These are phyloP conservation scores for Philaethria dido DNA, from an alignment of 2,888 invertebrate species.

Conservation along the genomic window DNA sequence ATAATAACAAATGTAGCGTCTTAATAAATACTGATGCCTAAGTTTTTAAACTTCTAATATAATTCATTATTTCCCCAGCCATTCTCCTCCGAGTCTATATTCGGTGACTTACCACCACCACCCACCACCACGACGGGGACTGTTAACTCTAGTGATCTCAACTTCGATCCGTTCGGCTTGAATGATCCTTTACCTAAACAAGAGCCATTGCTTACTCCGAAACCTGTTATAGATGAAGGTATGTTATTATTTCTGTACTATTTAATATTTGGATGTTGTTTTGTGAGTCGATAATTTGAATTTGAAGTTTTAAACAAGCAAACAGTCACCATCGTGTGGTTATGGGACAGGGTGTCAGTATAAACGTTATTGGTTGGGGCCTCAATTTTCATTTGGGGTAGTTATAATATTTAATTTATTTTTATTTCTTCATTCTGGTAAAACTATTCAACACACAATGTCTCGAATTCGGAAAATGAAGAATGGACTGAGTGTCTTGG, in stretches of 20 bases:
- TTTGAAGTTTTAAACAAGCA: not conserved
- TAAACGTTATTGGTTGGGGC: no score
- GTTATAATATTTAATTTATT: no score
- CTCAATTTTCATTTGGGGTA: no score
- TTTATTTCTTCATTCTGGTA: no score
- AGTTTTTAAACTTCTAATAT: not conserved
- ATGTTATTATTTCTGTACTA: not conserved
- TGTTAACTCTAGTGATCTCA: conserved; percentile 58
- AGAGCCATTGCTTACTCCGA: conserved; percentile 72
- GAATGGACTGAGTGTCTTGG: no score
- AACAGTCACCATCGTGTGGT: no score
- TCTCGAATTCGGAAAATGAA: no score
- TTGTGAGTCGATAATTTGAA: no score
- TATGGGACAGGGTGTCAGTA: no score
- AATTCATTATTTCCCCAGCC: conserved; percentile 51
- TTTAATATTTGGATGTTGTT: not conserved
- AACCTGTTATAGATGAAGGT: conserved; percentile 66
- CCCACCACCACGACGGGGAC: conserved; percentile 51
- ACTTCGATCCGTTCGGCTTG: conserved; percentile 88
- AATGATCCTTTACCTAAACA: conserved; percentile 74
- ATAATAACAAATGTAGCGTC: no score
- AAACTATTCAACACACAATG: no score
- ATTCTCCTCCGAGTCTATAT: conserved; percentile 66
- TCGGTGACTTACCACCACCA: conserved; percentile 69
- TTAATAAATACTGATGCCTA: no score